phyloP scores from a whole-genome alignment of 30 jellyfish, hydroid and myxozoan species.

The Hydractinia echinata region DNA sequence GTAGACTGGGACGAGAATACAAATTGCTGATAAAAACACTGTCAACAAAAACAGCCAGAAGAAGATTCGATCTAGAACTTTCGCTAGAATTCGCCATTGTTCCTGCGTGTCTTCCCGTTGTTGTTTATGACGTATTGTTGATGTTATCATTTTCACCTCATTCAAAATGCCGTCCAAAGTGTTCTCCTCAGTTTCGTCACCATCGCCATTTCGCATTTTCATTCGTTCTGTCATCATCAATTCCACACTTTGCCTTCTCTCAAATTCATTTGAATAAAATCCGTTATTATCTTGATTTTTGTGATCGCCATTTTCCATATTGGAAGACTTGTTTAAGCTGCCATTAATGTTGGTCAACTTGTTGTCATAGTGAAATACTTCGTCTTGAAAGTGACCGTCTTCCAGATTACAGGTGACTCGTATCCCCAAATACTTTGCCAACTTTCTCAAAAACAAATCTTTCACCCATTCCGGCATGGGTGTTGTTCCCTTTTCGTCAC shows the following conservation, averaged over 20 bases:
- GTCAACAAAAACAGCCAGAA: slow-evolving; percentile 75
- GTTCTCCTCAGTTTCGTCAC: not conserved
- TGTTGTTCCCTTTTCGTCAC: slow-evolving; percentile 49
- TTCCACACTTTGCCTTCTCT: not conserved
- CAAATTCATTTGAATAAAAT: not conserved
- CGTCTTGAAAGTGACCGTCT: not conserved
- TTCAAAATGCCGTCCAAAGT: slow-evolving; percentile 43
- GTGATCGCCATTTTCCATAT: not conserved
- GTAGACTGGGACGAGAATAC: slow-evolving; percentile 68
- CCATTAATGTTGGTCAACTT: not conserved
- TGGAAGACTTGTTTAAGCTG: not conserved
- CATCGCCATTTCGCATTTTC: not conserved
- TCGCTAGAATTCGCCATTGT: slow-evolving; percentile 74
- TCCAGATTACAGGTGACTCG: slow-evolving; percentile 1
- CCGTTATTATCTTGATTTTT: not conserved
- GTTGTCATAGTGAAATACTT: not conserved
- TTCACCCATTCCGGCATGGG: slow-evolving; percentile 83
- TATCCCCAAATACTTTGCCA: slow-evolving; percentile 44
- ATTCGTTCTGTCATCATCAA: not conserved
- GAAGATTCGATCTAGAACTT: slow-evolving; percentile 74
- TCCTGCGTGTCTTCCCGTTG: slow-evolving; percentile 54
- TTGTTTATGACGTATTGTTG: slow-evolving; percentile 13
- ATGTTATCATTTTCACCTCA: slow-evolving; percentile 61
- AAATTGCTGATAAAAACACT: slow-evolving; percentile 37
- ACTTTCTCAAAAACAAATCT: slow-evolving; percentile 36